Evolutionary conservation across 92 coral and sea anemone genomes (phyloP), one percentile per base, ranked within the genome.

Genomic region (Parazoanthus atlanticus): DNA sequence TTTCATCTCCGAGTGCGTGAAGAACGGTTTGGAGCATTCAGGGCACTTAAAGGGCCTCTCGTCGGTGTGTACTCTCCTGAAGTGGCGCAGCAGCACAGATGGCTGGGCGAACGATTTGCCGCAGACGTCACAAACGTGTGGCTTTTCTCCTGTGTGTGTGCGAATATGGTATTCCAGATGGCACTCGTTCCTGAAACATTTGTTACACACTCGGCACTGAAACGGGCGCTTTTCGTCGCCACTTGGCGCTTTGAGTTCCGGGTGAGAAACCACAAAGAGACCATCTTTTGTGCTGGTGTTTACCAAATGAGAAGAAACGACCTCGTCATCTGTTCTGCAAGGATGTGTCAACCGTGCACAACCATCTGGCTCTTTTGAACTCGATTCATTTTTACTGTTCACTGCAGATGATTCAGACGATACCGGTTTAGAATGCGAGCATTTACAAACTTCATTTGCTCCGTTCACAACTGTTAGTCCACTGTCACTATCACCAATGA

Each of bases 91-190:
- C 78, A 84, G 19, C 23, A 84, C 87, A 26, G 87, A 84, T 19
- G 87, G 87, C 34, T 84, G 87, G 11, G 87, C 87, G 15, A 84
- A 84, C 25, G 79, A 70, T 72, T 69, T 84, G n/a, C 87, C 43
- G 17, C 87, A 84, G 11, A 84, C 46, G 19, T 84, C 87, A 70
- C 87, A 84, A 8, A 29, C 67, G 21, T 84, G 87, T 16, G 87
- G 87, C n/a, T 70, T 84, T n/a, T 84, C 87, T 46, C 87, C 87
- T 6, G 87, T 84, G 87, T 84, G 87, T 2, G 87, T 84, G 29
- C 87, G 87, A 84, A 84, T 84, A 40, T 84, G 87, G 78, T 84
- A 84, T 69, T 84, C 78, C 78, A 84, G 38, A 31, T 84, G 87
- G 25, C 87, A 84, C 78, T 84, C 77, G 15, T 84, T 84, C 41